Percentiles rank a stretch among this genome's conserved stretches.
Conservation (phyloP, 2,888 invertebrate species). For the Colletes collaris region DNA sequence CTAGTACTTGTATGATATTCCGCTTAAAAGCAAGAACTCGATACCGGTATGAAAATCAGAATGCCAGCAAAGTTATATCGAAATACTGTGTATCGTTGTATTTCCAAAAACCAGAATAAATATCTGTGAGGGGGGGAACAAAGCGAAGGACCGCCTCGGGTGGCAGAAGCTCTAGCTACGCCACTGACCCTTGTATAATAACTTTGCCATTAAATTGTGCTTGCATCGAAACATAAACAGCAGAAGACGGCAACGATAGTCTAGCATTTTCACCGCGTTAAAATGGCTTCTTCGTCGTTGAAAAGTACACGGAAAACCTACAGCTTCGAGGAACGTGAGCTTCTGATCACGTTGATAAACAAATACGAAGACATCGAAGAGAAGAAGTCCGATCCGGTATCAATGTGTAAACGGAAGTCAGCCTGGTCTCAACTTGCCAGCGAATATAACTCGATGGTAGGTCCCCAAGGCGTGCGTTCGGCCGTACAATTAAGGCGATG, state of each 20-base stretch:
- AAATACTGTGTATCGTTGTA: no score
- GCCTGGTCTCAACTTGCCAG: slow-evolving; percentile 73
- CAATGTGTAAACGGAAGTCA: slow-evolving; percentile 73
- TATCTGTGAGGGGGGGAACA: no score
- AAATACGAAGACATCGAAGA: slow-evolving; percentile 71
- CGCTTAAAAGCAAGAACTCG: no score
- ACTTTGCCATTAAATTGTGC: slow-evolving; percentile 2
- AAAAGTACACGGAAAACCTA: slow-evolving; percentile 76
- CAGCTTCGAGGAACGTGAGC: slow-evolving; percentile 74
- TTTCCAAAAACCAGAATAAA: no score
- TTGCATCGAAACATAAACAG: slow-evolving; percentile 44
- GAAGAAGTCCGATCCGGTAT: slow-evolving; percentile 69
- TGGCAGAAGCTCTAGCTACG: no score
- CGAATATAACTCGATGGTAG: slow-evolving; percentile 73
- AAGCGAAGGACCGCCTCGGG: no score
- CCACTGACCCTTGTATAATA: neutral
- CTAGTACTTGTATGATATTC: no score
- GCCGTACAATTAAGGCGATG: slow-evolving; percentile 73
- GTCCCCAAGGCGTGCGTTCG: slow-evolving; percentile 68
- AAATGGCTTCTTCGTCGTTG: slow-evolving; percentile 71
- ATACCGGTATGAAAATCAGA: no score
- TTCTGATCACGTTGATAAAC: slow-evolving; percentile 72
- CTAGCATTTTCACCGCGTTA: slow-evolving; percentile 38
- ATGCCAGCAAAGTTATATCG: no score
- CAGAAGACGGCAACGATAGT: slow-evolving; percentile 40